A percentile compares a stretch with the other conserved stretches of the same genome.
phyloP scores from a whole-genome alignment of 2,888 invertebrate genomes.

The Meganola albula region DNA sequence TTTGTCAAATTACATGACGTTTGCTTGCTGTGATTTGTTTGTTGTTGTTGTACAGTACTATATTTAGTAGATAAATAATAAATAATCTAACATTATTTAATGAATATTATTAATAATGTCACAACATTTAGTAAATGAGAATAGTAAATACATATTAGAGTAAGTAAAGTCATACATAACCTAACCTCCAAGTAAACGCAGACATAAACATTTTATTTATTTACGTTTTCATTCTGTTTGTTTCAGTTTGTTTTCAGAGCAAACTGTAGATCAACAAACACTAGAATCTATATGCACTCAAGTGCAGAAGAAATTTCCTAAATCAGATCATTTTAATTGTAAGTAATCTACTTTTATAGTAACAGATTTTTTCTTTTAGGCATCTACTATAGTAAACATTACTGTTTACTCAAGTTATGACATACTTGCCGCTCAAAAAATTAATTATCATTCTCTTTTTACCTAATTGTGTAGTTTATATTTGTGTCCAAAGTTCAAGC shows the following conservation, averaged over 20 bases:
- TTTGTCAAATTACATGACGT: constrained; percentile 16
- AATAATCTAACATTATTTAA: constrained; percentile 3
- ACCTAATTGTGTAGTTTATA: too few species aligned
- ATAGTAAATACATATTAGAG: constrained; percentile 73
- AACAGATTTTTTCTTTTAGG: too few species aligned
- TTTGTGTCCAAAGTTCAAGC: too few species aligned
- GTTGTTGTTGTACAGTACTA: constrained; percentile 17
- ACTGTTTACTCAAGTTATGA: too few species aligned
- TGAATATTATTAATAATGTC: constrained; percentile 42
- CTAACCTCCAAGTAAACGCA: constrained; percentile 24
- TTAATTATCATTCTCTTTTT: too few species aligned
- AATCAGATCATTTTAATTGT: constrained; percentile 88
- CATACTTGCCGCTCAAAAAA: too few species aligned
- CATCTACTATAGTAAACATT: too few species aligned
- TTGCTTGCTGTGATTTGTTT: constrained; percentile 12
- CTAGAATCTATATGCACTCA: constrained; percentile 86
- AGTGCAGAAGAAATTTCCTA: constrained; percentile 87
- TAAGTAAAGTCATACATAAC: constrained; percentile 36
- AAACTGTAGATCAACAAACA: constrained; percentile 84
- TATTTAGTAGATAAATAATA: constrained; percentile 9
- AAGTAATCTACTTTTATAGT: too few species aligned
- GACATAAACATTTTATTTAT: background rate
- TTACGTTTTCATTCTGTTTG: constrained; percentile 18
- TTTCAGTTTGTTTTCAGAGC: constrained; percentile 83
- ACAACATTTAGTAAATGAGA: constrained; percentile 64